phyloP scores from a whole-genome alignment of 2,113 vertebrate genomes.

The Nothocercus julius region DNA sequence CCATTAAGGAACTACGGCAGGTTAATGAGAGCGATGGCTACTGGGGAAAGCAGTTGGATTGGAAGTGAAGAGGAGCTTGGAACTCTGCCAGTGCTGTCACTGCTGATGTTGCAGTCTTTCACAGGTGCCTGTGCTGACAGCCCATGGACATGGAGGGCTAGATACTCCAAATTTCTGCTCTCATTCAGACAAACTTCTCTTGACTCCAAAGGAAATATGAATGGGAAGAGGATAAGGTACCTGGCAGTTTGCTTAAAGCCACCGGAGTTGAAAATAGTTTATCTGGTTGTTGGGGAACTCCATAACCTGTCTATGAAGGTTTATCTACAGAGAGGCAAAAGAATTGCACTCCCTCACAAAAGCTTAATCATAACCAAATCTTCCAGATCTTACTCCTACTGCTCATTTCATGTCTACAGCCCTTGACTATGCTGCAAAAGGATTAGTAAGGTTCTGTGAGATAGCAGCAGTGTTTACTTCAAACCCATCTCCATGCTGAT shows the following conservation, averaged over 20 bases:
- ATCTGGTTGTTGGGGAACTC: background rate
- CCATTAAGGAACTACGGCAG: background rate
- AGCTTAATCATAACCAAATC: conserved; percentile 14
- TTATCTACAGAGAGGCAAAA: background rate
- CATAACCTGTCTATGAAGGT: background rate
- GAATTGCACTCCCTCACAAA: background rate
- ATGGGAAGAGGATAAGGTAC: conserved; percentile 46
- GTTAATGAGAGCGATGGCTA: background rate
- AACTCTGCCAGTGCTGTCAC: background rate
- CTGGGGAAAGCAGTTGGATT: background rate
- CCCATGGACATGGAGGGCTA: background rate
- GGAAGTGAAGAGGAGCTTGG: background rate
- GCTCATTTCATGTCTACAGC: conserved; percentile 22
- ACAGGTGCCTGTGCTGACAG: background rate
- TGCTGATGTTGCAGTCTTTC: background rate
- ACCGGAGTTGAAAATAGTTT: background rate
- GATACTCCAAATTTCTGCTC: conserved; percentile 11
- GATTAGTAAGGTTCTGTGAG: conserved; percentile 21
- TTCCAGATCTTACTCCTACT: background rate
- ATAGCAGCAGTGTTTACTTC: background rate
- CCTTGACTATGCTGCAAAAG: background rate
- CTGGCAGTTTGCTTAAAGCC: background rate
- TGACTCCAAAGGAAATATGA: conserved; percentile 5
- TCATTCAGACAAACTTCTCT: background rate
- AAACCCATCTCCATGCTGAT: background rate